Percentiles rank a stretch among this genome's conserved stretches.
These are phyloP conservation scores for Siniperca chuatsi DNA, from an alignment of 2,113 vertebrate genomes.

Conservation along the genomic window DNA sequence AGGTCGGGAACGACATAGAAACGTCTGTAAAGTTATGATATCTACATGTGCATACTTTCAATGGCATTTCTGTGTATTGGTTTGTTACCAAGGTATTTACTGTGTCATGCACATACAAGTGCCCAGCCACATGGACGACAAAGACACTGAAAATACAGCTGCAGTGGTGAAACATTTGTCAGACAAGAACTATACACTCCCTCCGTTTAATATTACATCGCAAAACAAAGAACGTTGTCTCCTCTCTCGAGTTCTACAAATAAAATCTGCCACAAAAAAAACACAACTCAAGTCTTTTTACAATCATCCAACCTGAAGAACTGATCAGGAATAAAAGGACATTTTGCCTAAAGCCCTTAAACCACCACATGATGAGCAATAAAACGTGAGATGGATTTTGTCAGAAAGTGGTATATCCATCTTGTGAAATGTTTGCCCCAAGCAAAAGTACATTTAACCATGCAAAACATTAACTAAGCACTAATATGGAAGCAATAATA, in stretches of 20 bases:
- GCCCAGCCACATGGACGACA: no score
- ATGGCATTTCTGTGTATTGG: neutral
- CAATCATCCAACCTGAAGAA: neutral
- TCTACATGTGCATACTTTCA: neutral
- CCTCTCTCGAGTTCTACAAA: no score
- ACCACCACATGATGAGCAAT: neutral
- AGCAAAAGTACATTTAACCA: neutral
- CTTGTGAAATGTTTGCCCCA: neutral
- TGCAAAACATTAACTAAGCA: neutral
- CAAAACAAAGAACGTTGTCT: neutral
- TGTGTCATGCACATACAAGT: neutral
- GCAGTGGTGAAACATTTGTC: neutral
- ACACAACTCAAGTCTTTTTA: neutral
- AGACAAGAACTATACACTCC: no score
- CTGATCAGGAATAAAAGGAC: neutral
- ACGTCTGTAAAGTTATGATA: neutral
- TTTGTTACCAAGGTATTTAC: neutral
- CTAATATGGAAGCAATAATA: neutral
- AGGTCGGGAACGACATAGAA: neutral
- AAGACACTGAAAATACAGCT: neutral
- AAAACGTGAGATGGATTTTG: no score
- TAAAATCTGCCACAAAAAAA: neutral
- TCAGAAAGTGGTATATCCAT: neutral
- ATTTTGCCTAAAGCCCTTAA: neutral
- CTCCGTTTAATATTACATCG: neutral